Percentiles rank a stretch among this genome's conserved stretches.
These are phyloP conservation scores for Drosophila melanogaster DNA, from an alignment of 1,140 invertebrate genomes.

Conservation along the genomic window Release_6_plus_ISO1_MT NT_033779.5:19453001-19453500, in stretches of 20 bases:
- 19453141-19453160: neutral
- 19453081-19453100: neutral
- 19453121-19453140: conserved; percentile 74
- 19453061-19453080: too few relatives aligned
- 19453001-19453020: too few relatives aligned
- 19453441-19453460: conserved; percentile 15
- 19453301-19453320: conserved; percentile 32
- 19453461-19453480: conserved; percentile 5
- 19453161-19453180: too few relatives aligned
- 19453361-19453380: conserved; percentile 8
- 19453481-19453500: too few relatives aligned
- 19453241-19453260: conserved; percentile 50
- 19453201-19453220: neutral
- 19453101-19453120: conserved; percentile 67
- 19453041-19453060: neutral
- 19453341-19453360: conserved; percentile 50
- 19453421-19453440: neutral
- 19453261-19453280: conserved; percentile 19
- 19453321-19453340: conserved; percentile 31
- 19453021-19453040: neutral
- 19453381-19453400: neutral
- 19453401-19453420: conserved; percentile 11
- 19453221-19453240: neutral
- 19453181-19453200: neutral
- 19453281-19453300: conserved; percentile 14